Evolutionary conservation across 2,888 invertebrate species (phyloP).

Genomic region (Meteorus colon): DNA sequence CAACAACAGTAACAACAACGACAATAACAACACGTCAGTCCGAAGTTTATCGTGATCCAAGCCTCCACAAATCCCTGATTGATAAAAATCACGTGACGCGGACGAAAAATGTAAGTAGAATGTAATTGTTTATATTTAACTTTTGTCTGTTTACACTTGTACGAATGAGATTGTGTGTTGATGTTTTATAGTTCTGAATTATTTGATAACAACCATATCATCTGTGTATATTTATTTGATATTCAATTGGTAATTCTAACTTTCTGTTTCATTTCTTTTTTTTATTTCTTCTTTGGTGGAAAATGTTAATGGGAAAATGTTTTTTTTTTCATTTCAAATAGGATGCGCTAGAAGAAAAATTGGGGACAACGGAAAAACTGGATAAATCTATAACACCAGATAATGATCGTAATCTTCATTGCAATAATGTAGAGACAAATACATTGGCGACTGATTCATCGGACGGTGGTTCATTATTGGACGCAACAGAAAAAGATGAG

Average conservation of each 20-base stretch:
- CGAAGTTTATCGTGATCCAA: conserved; percentile 67
- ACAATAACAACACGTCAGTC: conserved; percentile 48
- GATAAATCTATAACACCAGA: conserved; percentile 67
- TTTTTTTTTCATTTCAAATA: conserved; percentile 42
- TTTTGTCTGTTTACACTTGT: too few relatives aligned
- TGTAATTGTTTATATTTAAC: neutral
- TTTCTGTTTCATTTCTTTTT: neutral
- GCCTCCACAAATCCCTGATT: conserved; percentile 64
- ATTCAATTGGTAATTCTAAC: too few relatives aligned
- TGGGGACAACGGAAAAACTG: conserved; percentile 44
- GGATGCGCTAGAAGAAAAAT: conserved; percentile 72
- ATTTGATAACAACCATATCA: too few relatives aligned
- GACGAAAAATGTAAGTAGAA: conserved; percentile 61
- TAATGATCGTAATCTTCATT: conserved; percentile 70
- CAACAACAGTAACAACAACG: neutral
- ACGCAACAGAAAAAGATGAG: conserved; percentile 73
- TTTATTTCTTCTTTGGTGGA: neutral
- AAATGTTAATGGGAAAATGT: neutral
- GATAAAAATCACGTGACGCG: conserved; percentile 61
- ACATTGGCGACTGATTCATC: conserved; percentile 47
- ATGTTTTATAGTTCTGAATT: too few relatives aligned
- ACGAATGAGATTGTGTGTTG: too few relatives aligned
- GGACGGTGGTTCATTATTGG: conserved; percentile 53
- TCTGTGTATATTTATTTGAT: too few relatives aligned
- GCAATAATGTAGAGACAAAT: conserved; percentile 32